Evolutionary conservation across 2,888 invertebrate species (phyloP).

Genomic region (Hedychridium roseum): DNA sequence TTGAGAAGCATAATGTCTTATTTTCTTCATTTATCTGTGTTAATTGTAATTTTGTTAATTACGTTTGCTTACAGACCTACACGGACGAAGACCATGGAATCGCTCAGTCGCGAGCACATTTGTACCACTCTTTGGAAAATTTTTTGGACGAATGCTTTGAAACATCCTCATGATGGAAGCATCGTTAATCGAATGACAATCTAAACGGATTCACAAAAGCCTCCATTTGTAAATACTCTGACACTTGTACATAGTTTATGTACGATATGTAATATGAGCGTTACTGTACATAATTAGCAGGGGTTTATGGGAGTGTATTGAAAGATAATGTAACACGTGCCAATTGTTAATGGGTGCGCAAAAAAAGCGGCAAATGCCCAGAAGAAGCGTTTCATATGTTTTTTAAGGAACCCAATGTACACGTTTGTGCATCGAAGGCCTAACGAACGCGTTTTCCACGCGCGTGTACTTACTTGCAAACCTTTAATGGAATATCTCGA

Average conservation of each 20-base stretch:
- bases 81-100: constrained; percentile 94
- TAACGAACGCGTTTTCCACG: constrained; percentile 28
- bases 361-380: constrained; percentile 2
- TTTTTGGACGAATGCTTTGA: constrained; percentile 75
- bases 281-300: constrained; percentile 46
- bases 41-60: no score
- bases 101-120: constrained; percentile 81
- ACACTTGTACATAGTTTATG: constrained; percentile 57
- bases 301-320: background rate
- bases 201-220: constrained; percentile 33
- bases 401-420: constrained; percentile 14
- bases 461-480: no score
- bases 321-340: constrained; percentile 10
- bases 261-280: constrained; percentile 57
- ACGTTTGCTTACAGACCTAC: constrained; percentile 76
- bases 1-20: background rate
- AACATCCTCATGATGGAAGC: constrained; percentile 46
- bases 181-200: constrained; percentile 24
- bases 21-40: background rate
- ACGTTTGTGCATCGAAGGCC: constrained; percentile 27
- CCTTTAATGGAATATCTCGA: no score
- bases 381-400: constrained; percentile 27
- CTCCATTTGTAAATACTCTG: constrained; percentile 37
- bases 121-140: constrained; percentile 88
- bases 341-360: constrained; percentile 9